These are phyloP conservation scores for Tachysurus vachellii DNA, from an alignment of 2,113 vertebrate species.

Conservation along the genomic window DNA sequence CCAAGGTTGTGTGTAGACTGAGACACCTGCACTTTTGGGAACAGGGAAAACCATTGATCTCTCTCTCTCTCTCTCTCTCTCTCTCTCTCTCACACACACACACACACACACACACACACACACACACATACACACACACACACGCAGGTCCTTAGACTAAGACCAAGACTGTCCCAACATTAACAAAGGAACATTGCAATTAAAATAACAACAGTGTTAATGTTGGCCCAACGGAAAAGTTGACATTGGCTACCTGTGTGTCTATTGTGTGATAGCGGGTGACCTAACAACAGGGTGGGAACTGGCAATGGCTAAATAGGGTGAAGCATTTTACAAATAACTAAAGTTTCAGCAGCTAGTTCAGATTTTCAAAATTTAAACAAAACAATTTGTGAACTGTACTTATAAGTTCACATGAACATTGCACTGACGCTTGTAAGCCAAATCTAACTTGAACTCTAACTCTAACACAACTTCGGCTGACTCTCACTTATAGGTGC, in stretches of 20 bases:
- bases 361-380: background rate
- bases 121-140: background rate
- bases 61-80: conserved; percentile 51
- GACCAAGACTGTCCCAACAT: background rate
- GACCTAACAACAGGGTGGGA: background rate
- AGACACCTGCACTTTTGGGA: conserved; percentile 69
- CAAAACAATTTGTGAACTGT: background rate
- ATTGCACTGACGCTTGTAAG: background rate
- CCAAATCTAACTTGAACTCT: background rate
- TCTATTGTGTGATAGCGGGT: background rate
- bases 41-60: conserved; percentile 47
- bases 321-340: background rate
- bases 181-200: background rate
- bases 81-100: conserved; percentile 5
- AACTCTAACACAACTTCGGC: background rate
- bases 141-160: background rate
- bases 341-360: background rate
- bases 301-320: background rate
- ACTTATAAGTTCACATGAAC: background rate
- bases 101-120: background rate
- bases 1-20: conserved; percentile 47
- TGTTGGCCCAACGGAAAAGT: background rate
- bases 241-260: background rate
- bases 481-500: background rate
- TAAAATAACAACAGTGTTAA: background rate